Conservation (phyloP, 2,888 invertebrate genomes). For the Lamellibrachia satsuma region DNA sequence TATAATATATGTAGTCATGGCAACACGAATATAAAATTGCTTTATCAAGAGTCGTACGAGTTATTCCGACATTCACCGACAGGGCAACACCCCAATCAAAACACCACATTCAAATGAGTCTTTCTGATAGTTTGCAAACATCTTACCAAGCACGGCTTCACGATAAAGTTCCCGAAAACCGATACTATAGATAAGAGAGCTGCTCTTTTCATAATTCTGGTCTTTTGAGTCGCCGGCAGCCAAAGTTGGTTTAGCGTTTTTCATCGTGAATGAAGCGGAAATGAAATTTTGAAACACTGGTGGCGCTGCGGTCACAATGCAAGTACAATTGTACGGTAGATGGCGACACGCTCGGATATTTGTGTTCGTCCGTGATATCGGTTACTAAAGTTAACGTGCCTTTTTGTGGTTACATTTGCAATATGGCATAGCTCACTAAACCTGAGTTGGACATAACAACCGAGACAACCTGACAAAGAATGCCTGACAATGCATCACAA, state of each 20-base stretch:
- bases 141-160: slow-evolving; percentile 13
- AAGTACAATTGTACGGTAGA: background rate
- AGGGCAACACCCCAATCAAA: background rate
- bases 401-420: background rate
- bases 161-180: slow-evolving; percentile 6
- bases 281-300: background rate
- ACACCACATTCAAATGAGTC: background rate
- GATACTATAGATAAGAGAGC: background rate
- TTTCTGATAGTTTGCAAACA: background rate
- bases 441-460: too few species aligned
- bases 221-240: background rate
- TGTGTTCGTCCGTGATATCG: background rate
- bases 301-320: background rate
- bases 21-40: background rate
- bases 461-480: too few species aligned
- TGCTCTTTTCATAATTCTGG: slow-evolving; percentile 12
- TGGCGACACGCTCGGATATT: background rate
- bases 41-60: background rate
- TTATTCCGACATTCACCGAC: background rate
- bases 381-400: background rate
- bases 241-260: slow-evolving; percentile 10
- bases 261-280: slow-evolving; percentile 5
- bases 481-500: too few species aligned
- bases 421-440: background rate
- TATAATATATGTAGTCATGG: background rate